Base-by-base conservation (phyloP, 2,113 vertebrate genomes). In the Scopus umbretta region DNA sequence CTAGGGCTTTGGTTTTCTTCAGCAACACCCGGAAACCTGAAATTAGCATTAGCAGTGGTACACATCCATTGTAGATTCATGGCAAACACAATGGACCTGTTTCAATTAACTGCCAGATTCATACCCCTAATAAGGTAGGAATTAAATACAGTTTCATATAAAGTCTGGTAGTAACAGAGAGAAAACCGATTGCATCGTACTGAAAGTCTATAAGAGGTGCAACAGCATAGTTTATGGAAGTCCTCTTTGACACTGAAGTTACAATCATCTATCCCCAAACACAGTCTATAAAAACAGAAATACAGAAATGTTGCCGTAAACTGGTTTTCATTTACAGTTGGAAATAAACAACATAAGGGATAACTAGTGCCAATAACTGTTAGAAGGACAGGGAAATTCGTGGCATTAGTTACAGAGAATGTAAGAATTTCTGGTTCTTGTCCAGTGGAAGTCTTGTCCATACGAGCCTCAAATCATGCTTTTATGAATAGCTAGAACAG, bases 121-220 rank as follows among this genome's bases (percentile, higher is more conserved):
- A 32, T 30, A 17, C 5, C 8, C 50, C 16, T 66, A 13, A 2
- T 26, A 42, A 81, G 63, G 19, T 11, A n/a, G 20, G 36, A 52
- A 59, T 62, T 62, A 52, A 95, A 80, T 34, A 45, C 27, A 30
- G 49, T 22, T 68, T 59, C 38, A 65, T 56, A 50, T 38, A 23
- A 58, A 81, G 10, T 40, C 59, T 78, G 29, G 36, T 5, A 52
- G 52, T 45, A 88, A 70, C 7, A 74, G 26, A 47, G 16, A 82
- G 17, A 23, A 79, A 68, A 27, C 0, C 0, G 18, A 70, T 21
- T 26, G 32, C 27, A 29, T 16, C 3, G 1, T 27, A 20, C 56
- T 26, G 55, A 29, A 67, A 63, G 45, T 7, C 52, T 61, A 16
- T 20, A 50, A 62, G 63, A 49, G 25, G 27, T 36, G 8, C 32